Evolutionary conservation across 2,888 invertebrate species (phyloP), one percentile per base, ranked within the genome.

Genomic region (Lobophora halterata): DNA sequence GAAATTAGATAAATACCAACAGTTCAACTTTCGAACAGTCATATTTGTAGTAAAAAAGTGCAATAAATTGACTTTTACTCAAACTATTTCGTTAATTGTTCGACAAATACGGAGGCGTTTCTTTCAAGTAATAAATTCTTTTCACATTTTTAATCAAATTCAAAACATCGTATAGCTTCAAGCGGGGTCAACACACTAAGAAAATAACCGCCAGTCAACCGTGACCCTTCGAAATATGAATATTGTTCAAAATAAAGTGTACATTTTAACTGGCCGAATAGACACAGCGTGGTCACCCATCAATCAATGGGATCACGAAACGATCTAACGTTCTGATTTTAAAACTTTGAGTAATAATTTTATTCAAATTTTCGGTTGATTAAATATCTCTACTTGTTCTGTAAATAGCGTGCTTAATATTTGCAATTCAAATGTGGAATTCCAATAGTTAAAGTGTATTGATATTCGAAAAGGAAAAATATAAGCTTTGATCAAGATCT

Each of bases 221-320:
- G 34, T 66, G 79, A 72, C 53, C 80, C 58, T 46, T 52, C 36
- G 28, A 43, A 26, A 30, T 44, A 44, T 34, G 20, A 39, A 39
- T 33, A 50, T 35, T 47, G 39, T 45, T 46, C 14, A 25, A 24
- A 44, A 34, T 32, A 23, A 24, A 45, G 40, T 30, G 24, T 34
- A 32, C 50, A 36, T 27, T 39, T 65, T 64, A 14, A 41, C 23
- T 66, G 69, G 80, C 39, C 62, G 49, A 37, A 55, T 61, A 57
- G 59, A 56, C 74, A 62, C 78, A 68, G 74, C 81, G 74, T 79
- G 82, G 80, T 79, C 80, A 85, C 85, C 85, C 81, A 87, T 87
- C 86, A 86, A 87, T 87, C 87, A 87, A 85, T 83, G 76, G 80
- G 73, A 83, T 85, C 86, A 81, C 73, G 76, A 79, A 79, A 79